Conservation (phyloP, 1,140 invertebrate genomes). For the Drosophila equinoxialis region DNA sequence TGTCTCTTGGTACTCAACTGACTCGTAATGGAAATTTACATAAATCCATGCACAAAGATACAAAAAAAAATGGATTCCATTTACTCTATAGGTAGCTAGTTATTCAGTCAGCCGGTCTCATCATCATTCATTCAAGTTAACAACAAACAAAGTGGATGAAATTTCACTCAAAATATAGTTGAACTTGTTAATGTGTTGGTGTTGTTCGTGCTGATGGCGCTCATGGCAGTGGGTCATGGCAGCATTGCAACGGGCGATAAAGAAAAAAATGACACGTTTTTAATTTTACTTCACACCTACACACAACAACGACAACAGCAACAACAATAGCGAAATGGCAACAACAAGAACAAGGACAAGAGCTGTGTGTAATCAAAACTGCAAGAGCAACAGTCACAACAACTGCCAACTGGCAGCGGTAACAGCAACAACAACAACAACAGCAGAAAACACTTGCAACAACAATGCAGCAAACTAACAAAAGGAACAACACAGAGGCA, state of each 20-base stretch:
- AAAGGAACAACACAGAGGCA: conserved; percentile 27
- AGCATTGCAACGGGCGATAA: conserved; percentile 70
- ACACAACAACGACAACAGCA: conserved; percentile 44
- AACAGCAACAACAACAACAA: conserved; percentile 48
- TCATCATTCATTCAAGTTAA: conserved; percentile 20
- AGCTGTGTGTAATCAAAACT: conserved; percentile 49
- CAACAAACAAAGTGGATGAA: conserved; percentile 56
- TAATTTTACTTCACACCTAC: conserved; percentile 82
- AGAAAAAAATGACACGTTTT: conserved; percentile 81
- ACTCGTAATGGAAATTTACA: not conserved
- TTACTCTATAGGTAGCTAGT: conserved; percentile 9
- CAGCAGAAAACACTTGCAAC: conserved; percentile 47
- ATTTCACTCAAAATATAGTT: conserved; percentile 50
- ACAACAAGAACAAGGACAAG: conserved; percentile 33
- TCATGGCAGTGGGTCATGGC: conserved; percentile 52
- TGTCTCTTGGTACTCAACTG: no score
- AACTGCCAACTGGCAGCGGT: conserved; percentile 38
- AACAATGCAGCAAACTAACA: conserved; percentile 61
- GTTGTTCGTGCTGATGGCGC: conserved; percentile 25
- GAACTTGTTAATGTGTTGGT: conserved; percentile 16
- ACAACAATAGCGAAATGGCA: conserved; percentile 42
- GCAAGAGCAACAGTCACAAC: conserved; percentile 49
- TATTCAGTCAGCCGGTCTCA: conserved; percentile 24
- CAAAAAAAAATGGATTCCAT: not conserved
- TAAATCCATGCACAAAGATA: not conserved